A percentile compares a stretch with the other conserved stretches of the same genome.
These are phyloP conservation scores for Xestia xanthographa DNA, from an alignment of 2,888 invertebrate genomes.

Conservation along the genomic window DNA sequence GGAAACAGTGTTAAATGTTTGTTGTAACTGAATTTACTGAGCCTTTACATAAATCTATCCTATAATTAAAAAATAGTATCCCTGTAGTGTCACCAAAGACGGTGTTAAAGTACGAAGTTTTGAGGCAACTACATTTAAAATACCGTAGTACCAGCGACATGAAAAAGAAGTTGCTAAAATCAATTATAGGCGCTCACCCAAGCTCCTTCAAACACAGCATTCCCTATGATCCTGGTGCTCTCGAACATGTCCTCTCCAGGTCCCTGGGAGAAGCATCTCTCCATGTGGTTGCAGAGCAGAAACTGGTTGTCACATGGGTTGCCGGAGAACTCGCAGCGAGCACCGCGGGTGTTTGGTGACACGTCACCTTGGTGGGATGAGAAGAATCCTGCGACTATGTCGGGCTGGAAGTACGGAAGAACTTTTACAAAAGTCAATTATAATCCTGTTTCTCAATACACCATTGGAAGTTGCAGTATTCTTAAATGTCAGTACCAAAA, in stretches of 20 bases:
- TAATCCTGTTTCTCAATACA: neutral
- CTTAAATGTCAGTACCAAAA: neutral
- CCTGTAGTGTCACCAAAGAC: neutral
- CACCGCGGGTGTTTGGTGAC: slow-evolving; percentile 94
- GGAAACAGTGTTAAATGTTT: slow-evolving; percentile 55
- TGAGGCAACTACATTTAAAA: neutral
- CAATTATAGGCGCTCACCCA: slow-evolving; percentile 77
- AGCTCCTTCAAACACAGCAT: slow-evolving; percentile 92
- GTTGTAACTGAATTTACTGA: neutral
- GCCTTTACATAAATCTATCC: neutral
- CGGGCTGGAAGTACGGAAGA: slow-evolving; percentile 87
- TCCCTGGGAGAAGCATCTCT: slow-evolving; percentile 93
- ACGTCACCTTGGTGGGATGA: slow-evolving; percentile 95
- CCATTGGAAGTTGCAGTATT: neutral
- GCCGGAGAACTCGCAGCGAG: slow-evolving; percentile 94
- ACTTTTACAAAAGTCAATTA: neutral
- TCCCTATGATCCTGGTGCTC: slow-evolving; percentile 95
- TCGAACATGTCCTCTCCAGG: slow-evolving; percentile 96
- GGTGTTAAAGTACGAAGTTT: neutral
- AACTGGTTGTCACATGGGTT: slow-evolving; percentile 92
- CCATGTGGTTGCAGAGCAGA: slow-evolving; percentile 90
- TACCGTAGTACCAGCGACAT: neutral
- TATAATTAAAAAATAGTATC: too few species aligned
- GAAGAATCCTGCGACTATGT: slow-evolving; percentile 95
- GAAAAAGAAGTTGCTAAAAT: neutral